Base-by-base conservation (phyloP, 2,888 invertebrate genomes). In the Sinelater perroti region DNA sequence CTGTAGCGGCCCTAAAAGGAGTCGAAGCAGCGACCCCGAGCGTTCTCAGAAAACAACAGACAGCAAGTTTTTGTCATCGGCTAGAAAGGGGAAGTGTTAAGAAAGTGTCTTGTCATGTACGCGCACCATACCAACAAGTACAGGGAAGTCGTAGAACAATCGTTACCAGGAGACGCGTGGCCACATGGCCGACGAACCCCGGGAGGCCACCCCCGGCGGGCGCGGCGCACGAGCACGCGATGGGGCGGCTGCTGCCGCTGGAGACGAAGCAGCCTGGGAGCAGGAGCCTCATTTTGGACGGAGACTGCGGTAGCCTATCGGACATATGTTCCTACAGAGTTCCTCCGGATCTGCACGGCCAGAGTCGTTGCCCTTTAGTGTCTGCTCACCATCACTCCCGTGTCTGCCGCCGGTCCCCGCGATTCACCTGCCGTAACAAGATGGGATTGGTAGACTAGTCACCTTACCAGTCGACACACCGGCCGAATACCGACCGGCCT, bases 351-450 rank as follows among this genome's bases (percentile, higher is more conserved):
- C 69, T 65, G 62, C 64, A 61, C 57, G 54, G 60, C 40, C 62
- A 66, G 66, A 71, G 75, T 74, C 75, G 74, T 75, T 75, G 75
- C 69, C 74, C 75, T 74, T 70, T 71, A 61, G 68, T 70, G 72
- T 72, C 71, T 71, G 70, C 67, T 68, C 65, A 62, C 66, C 67
- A 66, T 65, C 68, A 64, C 65, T 65, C 64, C 69, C 56, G 55
- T 63, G 61, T 63, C 64, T 66, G 56, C 67, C 61, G 50, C 63
- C 60, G 57, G 53, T 59, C 66, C 67, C 65, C 68, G 65, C 72
- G 68, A 70, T 72, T 69, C 74, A 73, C 72, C 74, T 73, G 73
- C 61, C 70, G 72, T 69, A 71, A 68, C 72, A 68, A 71, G 72
- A 71, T 70, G 68, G 70, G 72, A 73, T 72, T 72, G 72, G 75